Evolutionary conservation across 2,113 vertebrate species (phyloP).

Genomic region (Heptranchias perlo): DNA sequence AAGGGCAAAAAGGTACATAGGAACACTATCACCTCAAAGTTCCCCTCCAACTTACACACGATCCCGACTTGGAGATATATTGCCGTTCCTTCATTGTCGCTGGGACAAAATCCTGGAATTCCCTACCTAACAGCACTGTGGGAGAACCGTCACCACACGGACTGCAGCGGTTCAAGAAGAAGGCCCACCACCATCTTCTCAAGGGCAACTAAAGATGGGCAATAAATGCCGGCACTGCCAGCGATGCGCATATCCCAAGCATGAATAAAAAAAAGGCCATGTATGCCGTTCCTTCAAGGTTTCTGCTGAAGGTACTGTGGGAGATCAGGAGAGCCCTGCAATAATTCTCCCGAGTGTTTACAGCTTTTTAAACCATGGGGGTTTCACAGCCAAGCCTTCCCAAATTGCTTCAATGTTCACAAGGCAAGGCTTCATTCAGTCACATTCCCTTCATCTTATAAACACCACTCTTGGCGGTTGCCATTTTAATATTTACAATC

Average conservation of each 20-base stretch:
- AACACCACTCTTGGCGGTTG: not conserved
- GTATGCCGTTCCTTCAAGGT: too few relatives aligned
- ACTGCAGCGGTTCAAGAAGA: not conserved
- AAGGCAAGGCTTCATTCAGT: not conserved
- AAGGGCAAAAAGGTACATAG: too few relatives aligned
- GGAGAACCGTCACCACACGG: not conserved
- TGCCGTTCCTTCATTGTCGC: not conserved
- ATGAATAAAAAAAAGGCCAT: too few relatives aligned
- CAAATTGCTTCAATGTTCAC: not conserved
- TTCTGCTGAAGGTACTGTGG: not conserved
- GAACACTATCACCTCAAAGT: too few relatives aligned
- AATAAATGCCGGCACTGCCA: not conserved
- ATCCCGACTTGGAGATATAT: too few relatives aligned
- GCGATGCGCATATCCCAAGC: not conserved
- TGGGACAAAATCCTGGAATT: not conserved
- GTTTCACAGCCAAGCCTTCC: not conserved
- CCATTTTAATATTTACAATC: not conserved
- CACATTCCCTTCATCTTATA: not conserved
- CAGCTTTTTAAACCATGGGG: not conserved
- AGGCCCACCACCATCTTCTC: not conserved
- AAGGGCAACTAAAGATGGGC: too few relatives aligned
- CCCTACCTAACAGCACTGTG: not conserved
- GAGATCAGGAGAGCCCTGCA: not conserved
- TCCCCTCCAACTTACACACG: not conserved
- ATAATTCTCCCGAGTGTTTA: not conserved